phyloP scores from a whole-genome alignment of 2,113 vertebrate species.

The Polypterus bichir region DNA sequence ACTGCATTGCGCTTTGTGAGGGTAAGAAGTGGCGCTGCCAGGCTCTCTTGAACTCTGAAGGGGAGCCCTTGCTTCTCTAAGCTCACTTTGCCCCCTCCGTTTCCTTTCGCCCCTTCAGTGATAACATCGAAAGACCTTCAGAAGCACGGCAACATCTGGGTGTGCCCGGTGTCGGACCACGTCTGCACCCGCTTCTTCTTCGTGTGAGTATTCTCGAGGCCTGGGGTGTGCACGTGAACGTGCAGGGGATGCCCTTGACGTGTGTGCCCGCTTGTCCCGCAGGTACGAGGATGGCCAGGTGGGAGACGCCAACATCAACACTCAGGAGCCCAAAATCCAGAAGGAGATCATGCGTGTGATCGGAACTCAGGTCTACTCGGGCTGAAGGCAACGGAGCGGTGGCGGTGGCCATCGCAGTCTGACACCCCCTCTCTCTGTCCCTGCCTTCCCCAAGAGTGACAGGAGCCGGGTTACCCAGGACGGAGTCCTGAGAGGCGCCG shows the following conservation, averaged over 20 bases:
- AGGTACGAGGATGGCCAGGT: conserved; percentile 97
- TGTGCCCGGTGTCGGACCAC: conserved; percentile 94
- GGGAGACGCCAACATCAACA: conserved; percentile 98
- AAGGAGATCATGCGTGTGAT: conserved; percentile 99
- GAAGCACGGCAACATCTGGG: conserved; percentile 99
- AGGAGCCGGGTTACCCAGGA: too few species aligned
- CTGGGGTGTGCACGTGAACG: not conserved
- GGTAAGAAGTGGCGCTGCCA: conserved; percentile 43
- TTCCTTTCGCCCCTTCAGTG: conserved; percentile 43
- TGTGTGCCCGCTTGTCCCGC: conserved; percentile 23
- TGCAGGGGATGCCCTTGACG: not conserved
- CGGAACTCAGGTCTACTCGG: conserved; percentile 95
- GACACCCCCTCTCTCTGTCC: conserved; percentile 3
- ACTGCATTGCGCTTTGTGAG: conserved; percentile 97
- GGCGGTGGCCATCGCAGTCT: conserved; percentile 8
- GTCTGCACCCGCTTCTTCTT: conserved; percentile 98
- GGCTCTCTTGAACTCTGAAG: not conserved
- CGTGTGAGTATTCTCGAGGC: conserved; percentile 73
- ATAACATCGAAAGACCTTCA: conserved; percentile 98
- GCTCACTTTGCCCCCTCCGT: too few species aligned
- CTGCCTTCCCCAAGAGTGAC: conserved; percentile 1
- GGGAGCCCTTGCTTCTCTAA: accelerated
- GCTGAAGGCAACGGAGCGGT: conserved; percentile 53
- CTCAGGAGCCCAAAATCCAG: conserved; percentile 98
- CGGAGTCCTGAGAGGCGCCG: too few species aligned